These are phyloP conservation scores for Athene noctua DNA, from an alignment of 2,113 vertebrate genomes.

Conservation along the genomic window DNA sequence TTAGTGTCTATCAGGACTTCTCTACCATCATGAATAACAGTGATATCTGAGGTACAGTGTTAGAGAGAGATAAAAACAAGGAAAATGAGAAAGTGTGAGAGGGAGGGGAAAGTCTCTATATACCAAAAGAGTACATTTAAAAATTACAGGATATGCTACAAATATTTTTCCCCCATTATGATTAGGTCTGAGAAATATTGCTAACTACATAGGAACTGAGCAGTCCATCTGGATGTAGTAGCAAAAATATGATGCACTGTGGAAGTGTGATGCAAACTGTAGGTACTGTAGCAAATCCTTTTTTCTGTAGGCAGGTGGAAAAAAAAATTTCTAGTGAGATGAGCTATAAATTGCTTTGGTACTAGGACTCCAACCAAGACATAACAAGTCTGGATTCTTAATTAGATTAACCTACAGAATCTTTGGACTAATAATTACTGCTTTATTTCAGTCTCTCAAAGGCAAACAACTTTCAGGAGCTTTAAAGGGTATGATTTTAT, in stretches of 20 bases:
- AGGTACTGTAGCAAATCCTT: neutral
- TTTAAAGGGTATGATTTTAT: neutral
- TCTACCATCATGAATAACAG: neutral
- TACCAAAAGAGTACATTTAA: neutral
- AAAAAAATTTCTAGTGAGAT: neutral
- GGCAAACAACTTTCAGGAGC: neutral
- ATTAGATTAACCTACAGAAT: conserved; percentile 24
- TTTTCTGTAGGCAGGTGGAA: neutral
- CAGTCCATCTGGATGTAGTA: neutral
- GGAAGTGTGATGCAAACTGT: neutral
- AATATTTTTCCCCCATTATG: neutral
- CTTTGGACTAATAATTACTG: neutral
- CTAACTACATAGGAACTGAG: neutral
- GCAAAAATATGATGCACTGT: neutral
- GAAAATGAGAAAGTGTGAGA: neutral
- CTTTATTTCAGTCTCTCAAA: neutral
- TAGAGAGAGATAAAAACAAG: neutral
- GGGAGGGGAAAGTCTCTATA: neutral
- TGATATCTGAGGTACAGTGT: neutral
- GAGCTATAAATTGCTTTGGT: conserved; percentile 19
- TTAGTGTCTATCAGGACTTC: neutral
- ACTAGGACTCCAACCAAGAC: conserved; percentile 2
- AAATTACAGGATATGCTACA: neutral
- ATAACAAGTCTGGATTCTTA: conserved; percentile 12
- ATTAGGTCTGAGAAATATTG: neutral